Evolutionary conservation across 2,113 vertebrate species (phyloP), one percentile per base, ranked within the genome.

Genomic region (Nycticryphes semicollaris): DNA sequence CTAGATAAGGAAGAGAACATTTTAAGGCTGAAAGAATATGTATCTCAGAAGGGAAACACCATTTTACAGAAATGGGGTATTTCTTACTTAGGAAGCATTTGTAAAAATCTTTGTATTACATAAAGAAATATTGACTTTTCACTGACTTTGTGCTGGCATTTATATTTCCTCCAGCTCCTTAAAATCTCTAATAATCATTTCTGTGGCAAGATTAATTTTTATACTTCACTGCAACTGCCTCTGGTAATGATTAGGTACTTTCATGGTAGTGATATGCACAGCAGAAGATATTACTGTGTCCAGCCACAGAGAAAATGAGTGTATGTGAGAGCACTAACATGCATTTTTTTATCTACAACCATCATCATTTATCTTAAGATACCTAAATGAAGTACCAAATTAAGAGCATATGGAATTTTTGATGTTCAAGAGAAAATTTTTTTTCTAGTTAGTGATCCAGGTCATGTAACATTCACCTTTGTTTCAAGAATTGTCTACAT

Each of bases 1-100:
- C 30, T 22, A 90, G 80, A 92, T 89, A 93, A 94, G 53, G 24
- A 87, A 90, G 53, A 90, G 53, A 75, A 77, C 13, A n/a, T 89
- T 78, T 70, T 63, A 69, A 93, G 23, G 17, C 60, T 82, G 77
- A 78, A 87, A 41, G 60, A 79, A 68, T 76, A 81, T 85, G 25
- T 75, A 35, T 83, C 87, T 94, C 31, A 9, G 60, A 90, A 93
- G 35, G 39, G 35, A 80, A 74, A 16, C 12, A 35, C 51, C 12
- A 7, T 80, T 93, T 60, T 60, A 43, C 27, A 66, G 53, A 91
- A 89, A 70, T 3, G 3, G 19, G 18, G 7, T 69, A 62, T 73
- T 96, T 83, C 56, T 88, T 57, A 62, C 73, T 92, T 82, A 75
- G 60, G 43, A 93, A 85, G n/a, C 10, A 53, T 77, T 67, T 90